Percentiles rank a stretch among this genome's conserved stretches.
phyloP scores from a whole-genome alignment of 2,113 vertebrate species.

The Barbus barbus region DNA sequence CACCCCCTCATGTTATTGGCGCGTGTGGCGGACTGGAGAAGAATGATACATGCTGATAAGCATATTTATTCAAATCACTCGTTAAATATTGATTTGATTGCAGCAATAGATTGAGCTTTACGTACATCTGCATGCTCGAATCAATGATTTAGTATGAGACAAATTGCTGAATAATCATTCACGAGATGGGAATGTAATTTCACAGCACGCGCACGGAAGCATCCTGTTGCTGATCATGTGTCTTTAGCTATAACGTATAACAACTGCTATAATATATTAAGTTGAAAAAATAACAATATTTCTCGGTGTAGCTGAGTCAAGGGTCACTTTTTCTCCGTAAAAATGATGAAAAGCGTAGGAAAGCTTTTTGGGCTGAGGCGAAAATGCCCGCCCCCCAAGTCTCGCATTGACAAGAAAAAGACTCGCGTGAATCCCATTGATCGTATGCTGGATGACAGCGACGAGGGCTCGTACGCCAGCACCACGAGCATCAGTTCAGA shows the following conservation, averaged over 20 bases:
- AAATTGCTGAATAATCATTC: not conserved
- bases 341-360: slow-evolving; percentile 35
- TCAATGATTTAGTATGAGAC: not conserved
- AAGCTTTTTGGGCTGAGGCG: slow-evolving; percentile 37
- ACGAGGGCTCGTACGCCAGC: slow-evolving; percentile 54
- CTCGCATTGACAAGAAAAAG: slow-evolving; percentile 47
- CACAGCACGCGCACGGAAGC: not conserved
- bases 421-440: slow-evolving; percentile 48
- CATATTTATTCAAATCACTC: slow-evolving; percentile 20
- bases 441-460: slow-evolving; percentile 54
- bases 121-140: not conserved
- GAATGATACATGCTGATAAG: not conserved
- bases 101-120: not conserved
- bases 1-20: slow-evolving; percentile 37
- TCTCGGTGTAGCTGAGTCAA: not conserved
- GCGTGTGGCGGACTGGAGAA: slow-evolving; percentile 4
- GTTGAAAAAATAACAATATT: not conserved
- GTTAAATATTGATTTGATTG: slow-evolving; percentile 30
- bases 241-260: not conserved
- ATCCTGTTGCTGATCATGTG: slow-evolving; percentile 5
- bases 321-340: not conserved
- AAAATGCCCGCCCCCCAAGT: slow-evolving; percentile 17
- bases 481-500: slow-evolving; percentile 48
- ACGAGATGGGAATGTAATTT: slow-evolving; percentile 4
- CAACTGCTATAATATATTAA: not conserved